A percentile compares a stretch with the other conserved stretches of the same genome.
These are phyloP conservation scores for Lasiurus cinereus DNA, from an alignment of 2,113 vertebrate species.

Conservation along the genomic window DNA sequence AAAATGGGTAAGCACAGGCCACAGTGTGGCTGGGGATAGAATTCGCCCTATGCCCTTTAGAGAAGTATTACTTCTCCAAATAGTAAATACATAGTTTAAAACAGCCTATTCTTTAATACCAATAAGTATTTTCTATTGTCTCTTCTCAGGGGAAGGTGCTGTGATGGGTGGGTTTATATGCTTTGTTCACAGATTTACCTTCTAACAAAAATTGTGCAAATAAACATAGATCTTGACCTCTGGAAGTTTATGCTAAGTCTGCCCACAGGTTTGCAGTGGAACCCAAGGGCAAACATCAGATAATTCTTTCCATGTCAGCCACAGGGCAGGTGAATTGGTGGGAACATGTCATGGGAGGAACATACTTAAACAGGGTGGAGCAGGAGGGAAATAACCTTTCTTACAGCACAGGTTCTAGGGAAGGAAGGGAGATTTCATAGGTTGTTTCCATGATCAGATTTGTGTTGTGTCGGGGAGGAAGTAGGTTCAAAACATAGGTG, in stretches of 20 bases:
- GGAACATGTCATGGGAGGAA: background rate
- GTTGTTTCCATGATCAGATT: background rate
- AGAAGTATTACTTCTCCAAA: background rate
- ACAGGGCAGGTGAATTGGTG: slow-evolving; percentile 15
- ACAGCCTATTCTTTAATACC: background rate
- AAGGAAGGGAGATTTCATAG: slow-evolving; percentile 26
- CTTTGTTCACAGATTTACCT: background rate
- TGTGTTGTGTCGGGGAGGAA: background rate
- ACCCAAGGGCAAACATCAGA: background rate
- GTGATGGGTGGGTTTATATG: background rate
- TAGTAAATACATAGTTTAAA: background rate
- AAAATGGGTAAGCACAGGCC: background rate
- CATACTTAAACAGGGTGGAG: slow-evolving; percentile 9
- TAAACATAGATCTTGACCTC: slow-evolving; percentile 45
- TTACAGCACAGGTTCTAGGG: slow-evolving; percentile 27
- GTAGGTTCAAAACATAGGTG: background rate
- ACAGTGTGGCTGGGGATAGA: too few species aligned
- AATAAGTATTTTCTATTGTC: too few species aligned
- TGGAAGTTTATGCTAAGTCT: background rate
- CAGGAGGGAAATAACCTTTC: background rate
- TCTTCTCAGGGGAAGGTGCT: background rate
- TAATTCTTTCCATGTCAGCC: background rate
- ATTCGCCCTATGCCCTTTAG: background rate
- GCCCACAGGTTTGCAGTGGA: background rate
- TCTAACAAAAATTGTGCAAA: slow-evolving; percentile 3